phyloP scores from a whole-genome alignment of 2,113 vertebrate species.

The Eurystomus gularis region DNA sequence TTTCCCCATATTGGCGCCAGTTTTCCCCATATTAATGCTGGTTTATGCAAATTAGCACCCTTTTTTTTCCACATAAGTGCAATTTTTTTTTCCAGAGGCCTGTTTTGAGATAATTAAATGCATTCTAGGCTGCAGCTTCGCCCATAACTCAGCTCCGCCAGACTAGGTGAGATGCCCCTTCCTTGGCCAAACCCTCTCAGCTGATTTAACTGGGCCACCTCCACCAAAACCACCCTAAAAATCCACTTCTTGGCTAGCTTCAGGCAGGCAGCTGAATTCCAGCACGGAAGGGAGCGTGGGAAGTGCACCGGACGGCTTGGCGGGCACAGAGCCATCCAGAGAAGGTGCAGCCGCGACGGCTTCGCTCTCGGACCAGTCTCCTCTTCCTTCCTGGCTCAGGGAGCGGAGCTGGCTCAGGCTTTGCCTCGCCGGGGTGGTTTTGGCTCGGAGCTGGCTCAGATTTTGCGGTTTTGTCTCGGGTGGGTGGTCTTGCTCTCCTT shows the following conservation, averaged over 20 bases:
- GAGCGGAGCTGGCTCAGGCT: background rate
- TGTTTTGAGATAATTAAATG: background rate
- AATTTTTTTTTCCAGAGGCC: background rate
- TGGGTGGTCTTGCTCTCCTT: background rate
- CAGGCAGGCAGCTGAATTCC: constrained; percentile 8
- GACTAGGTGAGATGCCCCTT: background rate
- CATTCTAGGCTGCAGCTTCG: background rate
- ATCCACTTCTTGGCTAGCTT: background rate
- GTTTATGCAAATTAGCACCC: background rate
- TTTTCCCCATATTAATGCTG: background rate
- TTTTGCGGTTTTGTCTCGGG: background rate
- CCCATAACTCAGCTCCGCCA: rapidly evolving
- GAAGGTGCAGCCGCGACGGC: rapidly evolving
- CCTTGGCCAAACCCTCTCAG: background rate
- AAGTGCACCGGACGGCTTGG: background rate
- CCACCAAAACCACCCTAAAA: background rate
- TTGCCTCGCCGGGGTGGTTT: background rate
- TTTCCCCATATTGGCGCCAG: background rate
- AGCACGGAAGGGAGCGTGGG: constrained; percentile 14
- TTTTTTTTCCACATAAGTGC: background rate
- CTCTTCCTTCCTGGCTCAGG: background rate
- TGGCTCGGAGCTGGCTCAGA: background rate
- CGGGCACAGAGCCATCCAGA: background rate
- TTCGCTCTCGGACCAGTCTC: background rate
- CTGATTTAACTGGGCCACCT: background rate